Percentiles rank a stretch among this genome's conserved stretches.
Evolutionary conservation across 37 sponge, comb jelly and placozoan species (phyloP).

Genomic region (Bolinopsis microptera): DNA sequence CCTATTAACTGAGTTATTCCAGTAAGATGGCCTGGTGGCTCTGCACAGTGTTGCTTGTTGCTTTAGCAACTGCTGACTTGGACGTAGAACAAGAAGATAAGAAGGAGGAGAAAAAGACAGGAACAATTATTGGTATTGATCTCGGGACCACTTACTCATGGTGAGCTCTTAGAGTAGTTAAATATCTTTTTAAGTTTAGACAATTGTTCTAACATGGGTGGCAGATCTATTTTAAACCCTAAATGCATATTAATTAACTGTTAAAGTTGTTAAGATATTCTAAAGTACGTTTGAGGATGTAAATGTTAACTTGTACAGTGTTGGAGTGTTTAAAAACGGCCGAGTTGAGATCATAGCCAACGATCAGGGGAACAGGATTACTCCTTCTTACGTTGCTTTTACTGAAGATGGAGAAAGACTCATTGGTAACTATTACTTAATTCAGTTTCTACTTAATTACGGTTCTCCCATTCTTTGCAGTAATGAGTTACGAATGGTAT

Average conservation of each 20-base stretch:
- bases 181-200: too few species aligned
- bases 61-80: slow-evolving; percentile 12
- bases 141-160: slow-evolving; percentile 96
- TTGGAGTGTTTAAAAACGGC: slow-evolving; percentile 95
- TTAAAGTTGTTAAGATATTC: too few species aligned
- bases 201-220: too few species aligned
- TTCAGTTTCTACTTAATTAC: not conserved
- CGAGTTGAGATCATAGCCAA: slow-evolving; percentile 98
- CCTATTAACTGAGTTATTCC: too few species aligned
- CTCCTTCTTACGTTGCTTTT: slow-evolving; percentile 97
- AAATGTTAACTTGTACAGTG: too few species aligned
- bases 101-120: slow-evolving; percentile 74
- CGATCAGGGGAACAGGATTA: slow-evolving; percentile 98
- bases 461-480: not conserved
- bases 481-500: not conserved
- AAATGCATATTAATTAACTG: too few species aligned
- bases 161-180: slow-evolving; percentile 69
- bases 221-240: too few species aligned
- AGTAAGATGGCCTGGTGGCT: not conserved
- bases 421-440: too few species aligned
- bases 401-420: slow-evolving; percentile 89
- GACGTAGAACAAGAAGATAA: slow-evolving; percentile 69
- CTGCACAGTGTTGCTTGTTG: slow-evolving; percentile 13
- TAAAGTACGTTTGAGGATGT: too few species aligned
- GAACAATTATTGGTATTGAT: slow-evolving; percentile 98